phyloP scores from a whole-genome alignment of 2,888 invertebrate species.

The Pristionchus exspectatus region DNA sequence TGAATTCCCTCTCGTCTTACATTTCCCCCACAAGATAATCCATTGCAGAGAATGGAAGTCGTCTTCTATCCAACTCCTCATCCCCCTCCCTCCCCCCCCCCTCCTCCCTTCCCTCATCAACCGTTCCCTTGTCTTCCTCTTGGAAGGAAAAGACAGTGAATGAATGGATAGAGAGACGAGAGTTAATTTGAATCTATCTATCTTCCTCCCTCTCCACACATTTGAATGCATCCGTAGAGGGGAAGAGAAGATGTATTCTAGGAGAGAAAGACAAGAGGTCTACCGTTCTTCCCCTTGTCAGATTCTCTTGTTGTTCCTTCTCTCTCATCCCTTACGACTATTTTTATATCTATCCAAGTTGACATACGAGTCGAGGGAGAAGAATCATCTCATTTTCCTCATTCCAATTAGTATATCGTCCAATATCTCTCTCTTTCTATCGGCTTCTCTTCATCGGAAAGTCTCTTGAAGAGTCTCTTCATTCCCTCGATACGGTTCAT shows the following conservation, averaged over 20 bases:
- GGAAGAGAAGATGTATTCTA: background rate
- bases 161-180: background rate
- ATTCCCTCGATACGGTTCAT: background rate
- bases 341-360: background rate
- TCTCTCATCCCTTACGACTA: background rate
- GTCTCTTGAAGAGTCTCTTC: background rate
- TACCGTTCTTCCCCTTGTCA: background rate
- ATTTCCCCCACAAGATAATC: background rate
- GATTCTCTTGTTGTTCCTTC: background rate
- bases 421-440: background rate
- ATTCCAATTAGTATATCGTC: conserved; percentile 11
- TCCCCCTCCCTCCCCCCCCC: conserved; percentile 9
- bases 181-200: conserved; percentile 46
- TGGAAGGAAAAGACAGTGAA: background rate
- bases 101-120: conserved; percentile 29
- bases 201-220: conserved; percentile 27
- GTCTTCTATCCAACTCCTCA: background rate
- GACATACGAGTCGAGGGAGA: background rate
- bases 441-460: background rate
- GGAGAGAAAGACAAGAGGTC: background rate
- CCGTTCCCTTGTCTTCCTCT: conserved; percentile 3
- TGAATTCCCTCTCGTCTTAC: background rate
- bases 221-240: no score
- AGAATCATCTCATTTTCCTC: background rate
- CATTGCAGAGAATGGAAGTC: background rate